phyloP scores from a whole-genome alignment of 2,113 vertebrate genomes.

The Ailurus styani region DNA sequence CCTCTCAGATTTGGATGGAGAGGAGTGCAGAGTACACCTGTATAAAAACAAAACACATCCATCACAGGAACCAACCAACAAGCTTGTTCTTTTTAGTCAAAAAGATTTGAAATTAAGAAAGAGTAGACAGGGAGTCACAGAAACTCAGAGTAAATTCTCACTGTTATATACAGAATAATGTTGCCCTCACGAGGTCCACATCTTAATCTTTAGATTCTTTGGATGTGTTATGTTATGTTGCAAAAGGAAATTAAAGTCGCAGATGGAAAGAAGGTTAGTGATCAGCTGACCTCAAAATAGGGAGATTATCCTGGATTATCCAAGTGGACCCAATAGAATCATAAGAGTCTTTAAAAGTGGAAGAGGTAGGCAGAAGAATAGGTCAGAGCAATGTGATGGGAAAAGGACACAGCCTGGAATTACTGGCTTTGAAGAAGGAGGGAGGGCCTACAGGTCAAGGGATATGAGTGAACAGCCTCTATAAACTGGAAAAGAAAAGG shows the following conservation, averaged over 20 bases:
- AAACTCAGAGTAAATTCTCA: background rate
- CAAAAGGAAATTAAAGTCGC: background rate
- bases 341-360: background rate
- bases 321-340: background rate
- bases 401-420: background rate
- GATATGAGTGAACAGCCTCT: background rate
- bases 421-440: background rate
- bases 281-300: background rate
- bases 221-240: background rate
- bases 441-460: background rate
- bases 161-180: background rate
- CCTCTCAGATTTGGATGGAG: too few relatives aligned
- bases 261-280: background rate
- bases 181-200: background rate
- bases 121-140: background rate
- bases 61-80: background rate
- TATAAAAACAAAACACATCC: background rate
- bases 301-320: background rate
- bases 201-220: background rate
- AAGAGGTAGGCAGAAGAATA: background rate
- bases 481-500: background rate
- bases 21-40: background rate
- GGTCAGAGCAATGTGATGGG: background rate
- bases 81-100: background rate
- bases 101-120: background rate